These are phyloP conservation scores for Nematopogon swammerdamellus DNA, from an alignment of 2,888 invertebrate genomes.

Conservation along the genomic window DNA sequence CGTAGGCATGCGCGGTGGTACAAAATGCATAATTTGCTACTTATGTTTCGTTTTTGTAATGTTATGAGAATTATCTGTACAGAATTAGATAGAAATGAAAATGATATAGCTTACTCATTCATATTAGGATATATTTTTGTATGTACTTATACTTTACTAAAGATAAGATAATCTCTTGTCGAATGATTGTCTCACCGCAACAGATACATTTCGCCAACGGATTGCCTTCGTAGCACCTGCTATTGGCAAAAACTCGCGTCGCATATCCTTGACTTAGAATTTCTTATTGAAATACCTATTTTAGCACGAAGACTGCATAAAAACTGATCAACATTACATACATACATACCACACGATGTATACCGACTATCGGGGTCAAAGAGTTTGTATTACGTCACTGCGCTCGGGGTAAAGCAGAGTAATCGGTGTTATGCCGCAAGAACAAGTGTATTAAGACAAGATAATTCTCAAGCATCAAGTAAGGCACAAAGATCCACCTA, in stretches of 20 bases:
- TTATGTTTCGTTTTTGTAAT: too few species aligned
- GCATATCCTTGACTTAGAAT: background rate
- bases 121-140: background rate
- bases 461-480: too few species aligned
- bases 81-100: background rate
- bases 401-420: too few species aligned
- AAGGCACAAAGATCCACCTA: too few species aligned
- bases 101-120: background rate
- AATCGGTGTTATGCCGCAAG: too few species aligned
- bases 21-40: background rate
- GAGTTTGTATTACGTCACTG: too few species aligned
- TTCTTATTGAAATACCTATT: too few species aligned
- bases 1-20: slow-evolving; percentile 23
- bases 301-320: too few species aligned
- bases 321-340: too few species aligned
- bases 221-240: background rate
- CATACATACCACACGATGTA: too few species aligned
- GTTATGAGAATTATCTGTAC: background rate
- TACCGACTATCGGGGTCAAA: too few species aligned
- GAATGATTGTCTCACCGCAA: background rate
- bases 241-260: background rate
- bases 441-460: too few species aligned
- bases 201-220: background rate
- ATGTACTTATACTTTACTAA: background rate
- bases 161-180: background rate